Evolutionary conservation across 2,113 vertebrate species (phyloP).

Genomic region (Rhipidura dahli): DNA sequence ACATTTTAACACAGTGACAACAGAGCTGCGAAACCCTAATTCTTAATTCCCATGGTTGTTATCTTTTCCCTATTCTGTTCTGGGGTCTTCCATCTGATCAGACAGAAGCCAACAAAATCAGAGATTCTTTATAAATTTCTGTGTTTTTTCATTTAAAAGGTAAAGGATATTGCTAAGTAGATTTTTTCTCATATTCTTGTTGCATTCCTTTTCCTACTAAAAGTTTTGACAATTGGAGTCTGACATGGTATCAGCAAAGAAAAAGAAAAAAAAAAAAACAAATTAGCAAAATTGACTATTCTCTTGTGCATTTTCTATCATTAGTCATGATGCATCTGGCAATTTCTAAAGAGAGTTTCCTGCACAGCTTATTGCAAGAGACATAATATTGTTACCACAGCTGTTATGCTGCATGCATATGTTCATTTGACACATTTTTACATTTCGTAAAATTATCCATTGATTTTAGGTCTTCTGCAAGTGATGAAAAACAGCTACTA

Average conservation of each 20-base stretch:
- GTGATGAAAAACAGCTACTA: not conserved
- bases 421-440: not conserved
- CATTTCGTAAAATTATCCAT: not conserved
- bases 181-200: not conserved
- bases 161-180: not conserved
- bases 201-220: not conserved
- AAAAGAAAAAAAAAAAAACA: not conserved
- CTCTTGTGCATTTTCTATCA: not conserved
- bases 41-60: not conserved
- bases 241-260: not conserved
- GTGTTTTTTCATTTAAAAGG: not conserved
- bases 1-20: not conserved
- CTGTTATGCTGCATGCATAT: not conserved
- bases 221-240: not conserved
- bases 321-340: not conserved
- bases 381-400: not conserved
- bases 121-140: not conserved
- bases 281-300: not conserved
- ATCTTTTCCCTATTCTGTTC: not conserved
- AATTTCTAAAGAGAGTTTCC: not conserved
- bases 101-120: not conserved
- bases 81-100: not conserved
- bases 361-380: not conserved
- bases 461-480: not conserved
- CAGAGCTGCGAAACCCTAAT: not conserved